Base-by-base conservation (phyloP, 2,797 vertebrate species). In the Coregonus ussuriensis region DNA sequence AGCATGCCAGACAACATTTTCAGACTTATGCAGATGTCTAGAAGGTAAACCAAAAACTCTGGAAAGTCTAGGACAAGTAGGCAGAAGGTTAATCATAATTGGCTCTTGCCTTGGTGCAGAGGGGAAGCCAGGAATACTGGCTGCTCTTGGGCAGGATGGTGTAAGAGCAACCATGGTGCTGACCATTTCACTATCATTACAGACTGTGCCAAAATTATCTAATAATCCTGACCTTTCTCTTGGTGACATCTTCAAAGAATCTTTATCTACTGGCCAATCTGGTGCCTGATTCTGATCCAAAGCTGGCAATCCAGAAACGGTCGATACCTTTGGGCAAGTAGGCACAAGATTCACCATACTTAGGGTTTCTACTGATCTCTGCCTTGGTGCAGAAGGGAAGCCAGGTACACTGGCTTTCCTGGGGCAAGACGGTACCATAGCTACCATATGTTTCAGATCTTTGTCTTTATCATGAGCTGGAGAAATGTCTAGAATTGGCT, bases 381-480 rank as follows among this genome's bases (percentile, higher is more conserved):
- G 59, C 59, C 21, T 63, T 63, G 25, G 15, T 63, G 59, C 59
- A 25, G 59, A 63, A 21, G 59, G 59, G 25, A 65, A 74, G 59
- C 73, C 73, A 16, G 59, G n/a, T 3, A 37, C 15, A 47, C 14
- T 37, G 14, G 73, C 21, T 63, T 25, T 31, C 13, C 31, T 31
- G 2, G 74, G 72, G 66, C 85, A 88, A 74, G 77, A 79, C 52
- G 80, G 75, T 14, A 59, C 73, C 37, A 83, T 56, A 52, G 69
- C 11, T 54, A 53, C 65, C 75, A 83, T 79, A 14, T 11, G 21
- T 63, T 63, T 37, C 37, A 29, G 29, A 29, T 74, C 72, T 71
- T 15, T 69, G 52, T 74, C 11, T 63, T 29, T 63, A 63, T 63
- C 18, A 29, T 78, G 72, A 21, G 75, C 37, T 77, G 71, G 37